phyloP scores from a whole-genome alignment of 2,888 invertebrate genomes.

The Drosophila subquinaria region DNA sequence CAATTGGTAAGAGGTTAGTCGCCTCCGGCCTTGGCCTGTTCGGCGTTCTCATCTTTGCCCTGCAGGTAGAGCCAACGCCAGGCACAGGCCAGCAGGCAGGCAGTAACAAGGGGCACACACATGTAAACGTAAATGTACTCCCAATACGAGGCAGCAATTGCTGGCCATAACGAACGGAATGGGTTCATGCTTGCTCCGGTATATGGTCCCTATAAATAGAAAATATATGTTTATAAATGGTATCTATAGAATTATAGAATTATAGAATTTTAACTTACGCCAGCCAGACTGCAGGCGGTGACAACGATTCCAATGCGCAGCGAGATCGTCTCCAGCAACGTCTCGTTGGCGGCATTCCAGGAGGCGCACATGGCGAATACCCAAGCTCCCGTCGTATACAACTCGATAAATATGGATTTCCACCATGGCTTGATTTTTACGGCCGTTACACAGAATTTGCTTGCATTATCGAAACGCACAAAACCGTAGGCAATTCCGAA shows the following conservation, averaged over 20 bases:
- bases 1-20: slow-evolving; percentile 1
- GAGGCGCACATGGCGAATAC: slow-evolving; percentile 53
- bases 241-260: too few relatives aligned
- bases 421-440: neutral
- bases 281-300: slow-evolving; percentile 8
- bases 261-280: slow-evolving; percentile 26
- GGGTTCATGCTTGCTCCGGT: slow-evolving; percentile 54
- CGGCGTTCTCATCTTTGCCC: neutral
- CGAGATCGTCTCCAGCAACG: slow-evolving; percentile 29
- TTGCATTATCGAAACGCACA: neutral
- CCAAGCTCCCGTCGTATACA: slow-evolving; percentile 45
- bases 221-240: neutral
- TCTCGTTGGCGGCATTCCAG: slow-evolving; percentile 43
- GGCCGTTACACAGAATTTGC: neutral
- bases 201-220: neutral
- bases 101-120: slow-evolving; percentile 16
- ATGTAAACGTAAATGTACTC: slow-evolving; percentile 15
- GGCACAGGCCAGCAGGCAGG: neutral
- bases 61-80: slow-evolving; percentile 47
- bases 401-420: slow-evolving; percentile 32
- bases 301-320: slow-evolving; percentile 51
- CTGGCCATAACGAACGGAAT: slow-evolving; percentile 49
- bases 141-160: neutral
- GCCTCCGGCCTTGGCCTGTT: neutral
- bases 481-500: neutral